Evolutionary conservation across 2,797 vertebrate species (phyloP).

Genomic region (Pseudochirops cupreus): DNA sequence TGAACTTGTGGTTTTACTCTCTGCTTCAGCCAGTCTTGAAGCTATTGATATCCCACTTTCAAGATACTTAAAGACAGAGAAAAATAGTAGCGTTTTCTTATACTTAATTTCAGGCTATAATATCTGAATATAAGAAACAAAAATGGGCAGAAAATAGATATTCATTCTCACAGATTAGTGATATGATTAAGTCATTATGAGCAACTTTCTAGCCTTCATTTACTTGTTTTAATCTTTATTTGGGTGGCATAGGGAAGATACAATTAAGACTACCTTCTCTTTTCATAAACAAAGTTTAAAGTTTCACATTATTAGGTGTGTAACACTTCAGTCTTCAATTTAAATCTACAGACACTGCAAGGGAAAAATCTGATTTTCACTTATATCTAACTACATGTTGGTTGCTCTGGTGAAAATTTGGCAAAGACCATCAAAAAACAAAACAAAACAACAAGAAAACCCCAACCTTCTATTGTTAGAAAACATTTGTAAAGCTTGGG

Average conservation of each 20-base stretch:
- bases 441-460: not conserved
- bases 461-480: not conserved
- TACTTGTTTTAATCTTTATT: not conserved
- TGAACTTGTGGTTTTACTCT: not conserved
- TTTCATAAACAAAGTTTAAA: not conserved
- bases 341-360: not conserved
- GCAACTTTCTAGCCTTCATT: not conserved
- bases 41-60: not conserved
- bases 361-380: slow-evolving; percentile 17
- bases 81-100: slow-evolving; percentile 1
- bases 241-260: not conserved
- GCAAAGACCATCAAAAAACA: not conserved
- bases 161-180: not conserved
- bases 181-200: not conserved
- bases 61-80: not conserved
- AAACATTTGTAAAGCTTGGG: not conserved
- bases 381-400: not conserved
- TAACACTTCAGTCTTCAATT: not conserved
- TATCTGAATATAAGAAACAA: not conserved
- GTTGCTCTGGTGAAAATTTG: not conserved
- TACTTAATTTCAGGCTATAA: slow-evolving; percentile 16
- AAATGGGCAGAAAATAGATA: not conserved
- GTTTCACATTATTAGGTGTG: slow-evolving; percentile 19
- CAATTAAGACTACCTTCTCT: not conserved
- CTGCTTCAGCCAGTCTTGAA: not conserved